phyloP scores from a whole-genome alignment of 2,797 vertebrate genomes.

The Orientallactaga sibirica region DNA sequence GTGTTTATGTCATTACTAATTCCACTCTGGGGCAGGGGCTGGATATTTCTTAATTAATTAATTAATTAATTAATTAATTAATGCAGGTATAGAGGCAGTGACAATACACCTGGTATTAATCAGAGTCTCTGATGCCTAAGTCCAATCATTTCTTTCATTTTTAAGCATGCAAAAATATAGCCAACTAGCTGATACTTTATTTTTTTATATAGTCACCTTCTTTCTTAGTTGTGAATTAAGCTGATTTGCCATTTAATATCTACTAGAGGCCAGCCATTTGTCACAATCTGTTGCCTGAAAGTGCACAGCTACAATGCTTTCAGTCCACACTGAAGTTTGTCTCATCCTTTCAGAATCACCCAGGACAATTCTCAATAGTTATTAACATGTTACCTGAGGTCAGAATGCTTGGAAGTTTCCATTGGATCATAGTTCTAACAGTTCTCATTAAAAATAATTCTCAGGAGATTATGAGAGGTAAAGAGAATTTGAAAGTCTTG shows the following conservation, averaged over 20 bases:
- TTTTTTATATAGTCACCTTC: conserved; percentile 34
- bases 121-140: conserved; percentile 5
- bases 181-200: conserved; percentile 59
- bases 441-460: conserved; percentile 10
- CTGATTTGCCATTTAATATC: conserved; percentile 79
- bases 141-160: conserved; percentile 60
- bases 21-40: not conserved
- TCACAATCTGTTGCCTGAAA: conserved; percentile 63
- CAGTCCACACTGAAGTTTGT: not conserved
- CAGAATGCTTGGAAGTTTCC: not conserved
- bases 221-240: conserved; percentile 71
- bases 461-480: not conserved
- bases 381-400: not conserved
- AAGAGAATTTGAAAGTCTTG: not conserved
- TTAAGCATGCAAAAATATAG: conserved; percentile 59
- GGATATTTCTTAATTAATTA: conserved; percentile 34
- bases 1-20: conserved; percentile 20
- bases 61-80: not conserved
- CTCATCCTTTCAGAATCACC: not conserved
- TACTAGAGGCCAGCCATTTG: conserved; percentile 44
- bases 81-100: not conserved
- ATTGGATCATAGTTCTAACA: not conserved
- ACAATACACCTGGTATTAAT: conserved; percentile 55
- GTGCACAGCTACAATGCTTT: not conserved
- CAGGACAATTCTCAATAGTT: not conserved